Conservation (phyloP, 2,888 invertebrate genomes). For the Muscina levida region DNA sequence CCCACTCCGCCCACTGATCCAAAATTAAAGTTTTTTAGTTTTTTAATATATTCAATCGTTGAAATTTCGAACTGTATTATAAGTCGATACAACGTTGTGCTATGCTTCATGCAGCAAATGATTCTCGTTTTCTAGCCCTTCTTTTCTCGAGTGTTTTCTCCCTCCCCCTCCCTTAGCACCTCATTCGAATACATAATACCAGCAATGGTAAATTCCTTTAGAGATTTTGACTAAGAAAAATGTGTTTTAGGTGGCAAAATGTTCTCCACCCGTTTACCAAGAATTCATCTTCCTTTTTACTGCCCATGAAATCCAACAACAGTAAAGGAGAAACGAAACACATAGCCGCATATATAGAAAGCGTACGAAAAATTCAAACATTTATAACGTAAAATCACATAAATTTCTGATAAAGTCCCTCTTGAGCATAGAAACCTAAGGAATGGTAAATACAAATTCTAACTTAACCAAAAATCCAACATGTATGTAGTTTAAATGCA, state of each 20-base stretch:
- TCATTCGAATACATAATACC: constrained; percentile 49
- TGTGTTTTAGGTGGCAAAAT: background rate
- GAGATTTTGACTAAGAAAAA: constrained; percentile 33
- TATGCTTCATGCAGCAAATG: no score
- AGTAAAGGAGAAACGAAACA: background rate
- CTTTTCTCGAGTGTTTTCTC: background rate
- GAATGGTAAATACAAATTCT: background rate
- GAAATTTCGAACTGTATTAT: no score
- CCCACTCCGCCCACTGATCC: no score
- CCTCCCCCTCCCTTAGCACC: no score
- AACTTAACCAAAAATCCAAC: background rate
- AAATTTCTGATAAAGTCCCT: constrained; percentile 50
- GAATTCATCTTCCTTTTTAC: background rate
- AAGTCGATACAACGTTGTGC: no score
- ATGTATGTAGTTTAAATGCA: constrained; percentile 32
- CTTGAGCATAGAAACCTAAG: constrained; percentile 13
- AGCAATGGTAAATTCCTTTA: constrained; percentile 26
- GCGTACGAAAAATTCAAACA: constrained; percentile 8
- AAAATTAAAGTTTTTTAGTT: no score
- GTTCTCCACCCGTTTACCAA: background rate
- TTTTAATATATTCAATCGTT: no score
- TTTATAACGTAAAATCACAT: constrained; percentile 53
- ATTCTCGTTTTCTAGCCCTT: background rate
- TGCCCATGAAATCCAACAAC: background rate
- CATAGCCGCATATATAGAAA: background rate